These are phyloP conservation scores for Corella eumyota DNA, from an alignment of 23 tunicate genomes.

Conservation along the genomic window DNA sequence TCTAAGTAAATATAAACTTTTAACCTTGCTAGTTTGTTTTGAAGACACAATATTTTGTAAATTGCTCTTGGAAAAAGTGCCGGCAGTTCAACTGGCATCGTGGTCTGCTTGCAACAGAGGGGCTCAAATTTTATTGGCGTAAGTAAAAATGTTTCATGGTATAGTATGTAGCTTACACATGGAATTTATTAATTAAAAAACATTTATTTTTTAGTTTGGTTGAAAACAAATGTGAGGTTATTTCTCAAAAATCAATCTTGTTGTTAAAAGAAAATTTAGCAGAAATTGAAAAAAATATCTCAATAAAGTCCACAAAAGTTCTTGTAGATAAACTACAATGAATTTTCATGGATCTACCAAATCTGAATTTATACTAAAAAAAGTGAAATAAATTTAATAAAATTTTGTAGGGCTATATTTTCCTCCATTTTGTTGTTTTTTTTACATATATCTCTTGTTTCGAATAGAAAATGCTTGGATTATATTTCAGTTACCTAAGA, in stretches of 20 bases:
- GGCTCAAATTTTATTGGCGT: slow-evolving; percentile 56
- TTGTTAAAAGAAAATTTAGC: slow-evolving; percentile 14
- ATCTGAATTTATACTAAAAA: too few species aligned
- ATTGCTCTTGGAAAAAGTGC: slow-evolving; percentile 23
- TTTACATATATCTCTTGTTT: too few species aligned
- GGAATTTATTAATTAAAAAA: too few species aligned
- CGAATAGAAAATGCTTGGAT: too few species aligned
- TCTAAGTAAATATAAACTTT: background rate
- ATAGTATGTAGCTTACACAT: too few species aligned
- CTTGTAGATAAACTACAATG: slow-evolving; percentile 38
- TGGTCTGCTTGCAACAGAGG: slow-evolving; percentile 87
- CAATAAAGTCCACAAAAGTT: slow-evolving; percentile 35
- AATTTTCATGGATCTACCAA: too few species aligned
- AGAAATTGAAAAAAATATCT: slow-evolving; percentile 5
- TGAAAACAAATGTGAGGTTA: slow-evolving; percentile 18
- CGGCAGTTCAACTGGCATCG: slow-evolving; percentile 9
- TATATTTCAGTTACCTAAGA: too few species aligned
- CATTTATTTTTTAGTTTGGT: slow-evolving; percentile 34
- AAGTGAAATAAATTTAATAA: too few species aligned
- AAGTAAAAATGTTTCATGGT: slow-evolving; percentile 1
- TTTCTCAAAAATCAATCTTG: slow-evolving; percentile 18
- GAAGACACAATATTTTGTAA: slow-evolving; percentile 23
- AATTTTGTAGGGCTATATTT: too few species aligned
- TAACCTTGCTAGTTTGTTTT: background rate
- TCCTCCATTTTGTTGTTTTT: too few species aligned